Evolutionary conservation across 2,888 invertebrate species (phyloP), one percentile per base, ranked within the genome.

Genomic region (Creontiades dilutus): DNA sequence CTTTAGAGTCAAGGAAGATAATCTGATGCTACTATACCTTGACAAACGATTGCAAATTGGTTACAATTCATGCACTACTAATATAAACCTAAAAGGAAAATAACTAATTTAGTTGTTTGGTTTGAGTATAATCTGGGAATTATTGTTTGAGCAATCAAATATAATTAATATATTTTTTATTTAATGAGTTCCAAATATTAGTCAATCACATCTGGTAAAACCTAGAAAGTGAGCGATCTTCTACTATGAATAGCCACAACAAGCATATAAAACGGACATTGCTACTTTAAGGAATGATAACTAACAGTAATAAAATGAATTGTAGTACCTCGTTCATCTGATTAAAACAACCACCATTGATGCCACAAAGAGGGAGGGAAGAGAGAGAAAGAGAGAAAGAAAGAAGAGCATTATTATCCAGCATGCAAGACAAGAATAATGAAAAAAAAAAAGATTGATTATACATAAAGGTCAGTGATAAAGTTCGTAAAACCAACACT

Each of bases 321-420:
- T 48, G n/a, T 19, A n/a, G 88, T 88, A 88, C 88, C 88, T 88
- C 88, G 37, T 88, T 80, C 61, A 52, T 78, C 90, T 90, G 90
- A 90, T 57, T 52, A 86, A 37, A 86, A 86, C 86, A 90, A 82
- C 78, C 86, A 86, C 86, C 90, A 86, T 76, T 90, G 86, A 86
- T 90, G 86, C 90, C 90, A 89, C 84, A 90, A 61, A 68, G 86
- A 86, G 28, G 80, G 61, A 88, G 55, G 78, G 55, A 75, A 68
- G 86, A 86, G 48, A 82, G 57, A 78, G 85, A 88, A 48, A 82
- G 46, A 47, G 46, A 86, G 68, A 81, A 75, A 76, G 86, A 88
- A 52, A 78, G 55, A 52, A 88, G 14, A 82, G 82, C 11, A 48
- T 48, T 89, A 84, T 28, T 76, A 52, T n/a, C 27, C 14, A 46